These are phyloP conservation scores for Edolisoma coerulescens DNA, from an alignment of 2,113 vertebrate species.

Conservation along the genomic window DNA sequence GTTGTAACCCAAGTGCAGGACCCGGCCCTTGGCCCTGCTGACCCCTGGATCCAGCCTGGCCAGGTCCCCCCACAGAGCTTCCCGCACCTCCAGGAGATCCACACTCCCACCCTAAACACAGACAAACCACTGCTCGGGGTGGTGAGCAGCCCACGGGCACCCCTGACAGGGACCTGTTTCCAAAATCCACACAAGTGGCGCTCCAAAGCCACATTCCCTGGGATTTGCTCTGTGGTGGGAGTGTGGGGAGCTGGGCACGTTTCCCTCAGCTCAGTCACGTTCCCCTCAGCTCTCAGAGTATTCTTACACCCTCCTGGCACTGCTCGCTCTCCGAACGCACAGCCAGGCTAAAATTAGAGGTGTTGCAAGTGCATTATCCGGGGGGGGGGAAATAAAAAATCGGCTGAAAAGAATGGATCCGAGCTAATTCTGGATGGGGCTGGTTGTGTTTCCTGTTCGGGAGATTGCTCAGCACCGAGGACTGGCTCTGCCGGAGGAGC, in stretches of 20 bases:
- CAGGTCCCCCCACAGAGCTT: neutral
- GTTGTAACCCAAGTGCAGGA: neutral
- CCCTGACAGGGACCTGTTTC: neutral
- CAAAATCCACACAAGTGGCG: accelerated
- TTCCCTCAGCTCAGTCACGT: neutral
- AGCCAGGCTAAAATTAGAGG: slow-evolving; percentile 36
- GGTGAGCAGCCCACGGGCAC: neutral
- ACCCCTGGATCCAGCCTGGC: neutral
- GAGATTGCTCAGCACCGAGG: neutral
- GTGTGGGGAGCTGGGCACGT: neutral
- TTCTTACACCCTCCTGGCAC: neutral
- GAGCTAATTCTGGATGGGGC: neutral
- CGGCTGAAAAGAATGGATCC: neutral
- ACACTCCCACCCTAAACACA: accelerated
- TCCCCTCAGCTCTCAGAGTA: neutral
- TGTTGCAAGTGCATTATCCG: neutral
- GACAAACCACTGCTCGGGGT: neutral
- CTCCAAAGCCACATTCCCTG: neutral
- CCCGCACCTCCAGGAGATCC: neutral
- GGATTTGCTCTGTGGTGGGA: neutral
- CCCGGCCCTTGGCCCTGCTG: neutral
- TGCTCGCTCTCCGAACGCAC: neutral
- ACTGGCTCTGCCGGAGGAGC: neutral
- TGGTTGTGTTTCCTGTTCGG: neutral
- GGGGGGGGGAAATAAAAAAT: accelerated